These are phyloP conservation scores for Acanthisitta chloris DNA, from an alignment of 2,113 vertebrate genomes.

Conservation along the genomic window DNA sequence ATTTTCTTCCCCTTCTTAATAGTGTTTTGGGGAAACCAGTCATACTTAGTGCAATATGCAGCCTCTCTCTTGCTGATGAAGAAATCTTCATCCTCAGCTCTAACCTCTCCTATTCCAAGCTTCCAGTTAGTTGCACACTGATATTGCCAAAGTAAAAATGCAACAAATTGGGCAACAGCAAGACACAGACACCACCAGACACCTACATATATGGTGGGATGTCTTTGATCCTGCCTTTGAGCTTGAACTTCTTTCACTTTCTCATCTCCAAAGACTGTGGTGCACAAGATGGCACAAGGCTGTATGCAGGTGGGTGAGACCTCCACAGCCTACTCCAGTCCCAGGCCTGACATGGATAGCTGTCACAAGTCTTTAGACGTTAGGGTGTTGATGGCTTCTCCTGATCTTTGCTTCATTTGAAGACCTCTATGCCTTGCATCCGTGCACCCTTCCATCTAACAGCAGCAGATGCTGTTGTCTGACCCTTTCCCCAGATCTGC, in stretches of 20 bases:
- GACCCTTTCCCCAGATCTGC: not conserved
- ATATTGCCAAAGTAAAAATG: not conserved
- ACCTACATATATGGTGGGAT: not conserved
- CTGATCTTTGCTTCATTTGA: not conserved
- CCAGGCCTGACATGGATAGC: fast-evolving
- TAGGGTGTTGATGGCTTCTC: not conserved
- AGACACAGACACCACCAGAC: not conserved
- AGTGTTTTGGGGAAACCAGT: not conserved
- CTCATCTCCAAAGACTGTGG: not conserved
- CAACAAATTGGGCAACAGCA: not conserved
- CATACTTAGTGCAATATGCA: not conserved
- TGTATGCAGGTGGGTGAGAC: fast-evolving
- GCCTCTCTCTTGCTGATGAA: not conserved
- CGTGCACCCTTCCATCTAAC: not conserved
- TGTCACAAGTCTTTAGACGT: not conserved
- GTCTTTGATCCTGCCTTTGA: not conserved
- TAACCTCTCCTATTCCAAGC: not conserved
- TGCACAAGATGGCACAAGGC: not conserved
- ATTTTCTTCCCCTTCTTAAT: not conserved
- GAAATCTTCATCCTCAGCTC: not conserved
- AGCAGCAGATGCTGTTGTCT: not conserved
- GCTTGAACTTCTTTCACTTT: not conserved
- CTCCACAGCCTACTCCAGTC: not conserved
- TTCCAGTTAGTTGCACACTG: not conserved
- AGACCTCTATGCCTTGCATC: not conserved